Percentiles rank a stretch among this genome's conserved stretches.
Evolutionary conservation across 2,113 vertebrate species (phyloP).

Genomic region (Heteronetta atricapilla): DNA sequence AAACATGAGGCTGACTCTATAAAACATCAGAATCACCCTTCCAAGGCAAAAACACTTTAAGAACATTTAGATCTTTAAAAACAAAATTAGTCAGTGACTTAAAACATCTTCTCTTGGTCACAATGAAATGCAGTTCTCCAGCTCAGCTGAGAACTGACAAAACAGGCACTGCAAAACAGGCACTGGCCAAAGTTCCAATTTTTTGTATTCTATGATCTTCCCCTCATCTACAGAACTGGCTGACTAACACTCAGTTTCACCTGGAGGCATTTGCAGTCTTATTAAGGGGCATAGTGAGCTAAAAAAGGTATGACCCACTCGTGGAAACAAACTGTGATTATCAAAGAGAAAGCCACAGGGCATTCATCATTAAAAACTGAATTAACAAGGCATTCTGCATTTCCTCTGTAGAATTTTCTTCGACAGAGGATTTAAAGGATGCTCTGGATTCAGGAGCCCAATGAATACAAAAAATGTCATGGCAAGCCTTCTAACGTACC

Average conservation of each 20-base stretch:
- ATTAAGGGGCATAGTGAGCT: slow-evolving; percentile 36
- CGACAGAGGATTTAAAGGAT: slow-evolving; percentile 48
- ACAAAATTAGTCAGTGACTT: slow-evolving; percentile 10
- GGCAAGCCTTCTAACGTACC: slow-evolving; percentile 49
- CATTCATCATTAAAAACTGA: slow-evolving; percentile 69
- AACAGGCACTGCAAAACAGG: slow-evolving; percentile 35
- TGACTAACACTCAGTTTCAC: slow-evolving; percentile 46
- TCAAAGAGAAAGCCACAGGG: slow-evolving; percentile 67
- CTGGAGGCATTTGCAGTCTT: slow-evolving; percentile 60
- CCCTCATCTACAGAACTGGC: slow-evolving; percentile 11
- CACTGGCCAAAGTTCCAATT: slow-evolving; percentile 14
- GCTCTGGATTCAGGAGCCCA: slow-evolving; percentile 26
- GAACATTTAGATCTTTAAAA: slow-evolving; percentile 21
- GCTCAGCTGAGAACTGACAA: not conserved
- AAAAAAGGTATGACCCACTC: slow-evolving; percentile 45
- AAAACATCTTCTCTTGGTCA: not conserved
- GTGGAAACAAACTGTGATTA: slow-evolving; percentile 63
- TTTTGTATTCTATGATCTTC: slow-evolving; percentile 42
- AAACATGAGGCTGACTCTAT: slow-evolving; percentile 12
- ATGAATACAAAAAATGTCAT: not conserved
- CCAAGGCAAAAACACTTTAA: slow-evolving; percentile 1
- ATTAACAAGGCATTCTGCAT: slow-evolving; percentile 64
- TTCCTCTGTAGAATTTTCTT: slow-evolving; percentile 47
- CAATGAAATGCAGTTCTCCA: not conserved
- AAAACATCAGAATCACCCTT: slow-evolving; percentile 33